Evolutionary conservation across 2,797 vertebrate genomes (phyloP), one percentile per base, ranked within the genome.

Genomic region (Neoniphon sammara): DNA sequence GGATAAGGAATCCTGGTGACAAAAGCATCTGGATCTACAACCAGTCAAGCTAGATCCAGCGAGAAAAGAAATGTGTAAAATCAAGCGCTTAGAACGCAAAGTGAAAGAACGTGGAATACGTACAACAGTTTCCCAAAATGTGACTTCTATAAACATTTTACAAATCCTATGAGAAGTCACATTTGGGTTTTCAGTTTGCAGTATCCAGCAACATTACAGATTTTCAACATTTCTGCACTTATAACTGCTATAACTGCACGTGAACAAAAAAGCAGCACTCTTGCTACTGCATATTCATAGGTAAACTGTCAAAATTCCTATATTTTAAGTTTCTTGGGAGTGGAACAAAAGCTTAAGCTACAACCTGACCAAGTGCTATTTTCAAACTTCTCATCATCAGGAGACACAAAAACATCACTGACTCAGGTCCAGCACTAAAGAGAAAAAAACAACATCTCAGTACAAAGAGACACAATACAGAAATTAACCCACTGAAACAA

Each of bases 131-230:
- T 27, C 30, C 66, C 71, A 62, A 78, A 50, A 87, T 78, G 79
- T 77, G 76, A 70, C 86, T 39, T 71, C 84, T 87, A 84, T 47
- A 71, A 78, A 23, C 11, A 86, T 81, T 74, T 69, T 46, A 77
- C 87, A 83, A 85, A 84, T 82, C 18, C 80, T 78, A 90, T 77
- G 88, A 91, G 84, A 15, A 83, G 84, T 70, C 85, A 86, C 85
- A 73, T 73, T 75, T 70, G 66, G 77, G 59, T 20, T 58, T 34
- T 8, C 0, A 20, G 20, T 23, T 56, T 60, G 46, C 52, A 78
- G 46, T 27, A 59, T 70, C 44, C 52, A 30, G 21, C 20, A 21
- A 73, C 55, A 64, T 66, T 44, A 69, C 27, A 66, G 47, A 77
- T 23, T 34, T 21, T 58, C n/a, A 75, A 18, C 30, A 47, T 58